These are phyloP conservation scores for Clamator glandarius DNA, from an alignment of 2,797 vertebrate genomes.

Conservation along the genomic window DNA sequence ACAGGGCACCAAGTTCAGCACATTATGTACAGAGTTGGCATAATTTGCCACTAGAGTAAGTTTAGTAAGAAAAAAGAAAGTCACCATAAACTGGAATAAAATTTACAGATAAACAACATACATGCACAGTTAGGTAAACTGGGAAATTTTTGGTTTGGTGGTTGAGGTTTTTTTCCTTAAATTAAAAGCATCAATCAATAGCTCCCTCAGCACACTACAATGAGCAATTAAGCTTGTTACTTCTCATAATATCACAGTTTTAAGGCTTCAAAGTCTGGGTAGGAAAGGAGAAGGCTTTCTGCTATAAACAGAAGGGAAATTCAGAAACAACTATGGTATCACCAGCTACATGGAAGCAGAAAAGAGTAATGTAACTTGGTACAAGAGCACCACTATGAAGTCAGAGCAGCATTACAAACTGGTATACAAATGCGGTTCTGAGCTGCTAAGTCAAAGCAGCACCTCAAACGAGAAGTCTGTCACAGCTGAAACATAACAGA, in stretches of 20 bases:
- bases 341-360: neutral
- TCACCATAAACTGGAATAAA: neutral
- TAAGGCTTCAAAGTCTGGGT: neutral
- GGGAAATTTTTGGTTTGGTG: neutral
- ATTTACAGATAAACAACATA: neutral
- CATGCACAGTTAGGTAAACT: neutral
- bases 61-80: neutral
- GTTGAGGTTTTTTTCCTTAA: neutral
- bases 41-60: neutral
- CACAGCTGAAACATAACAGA: neutral
- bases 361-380: neutral
- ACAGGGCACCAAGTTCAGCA: neutral
- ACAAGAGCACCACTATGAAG: neutral
- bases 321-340: neutral
- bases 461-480: neutral
- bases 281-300: neutral
- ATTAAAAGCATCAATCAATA: neutral
- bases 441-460: neutral
- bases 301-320: neutral
- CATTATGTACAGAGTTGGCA: neutral
- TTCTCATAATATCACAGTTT: neutral
- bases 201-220: neutral
- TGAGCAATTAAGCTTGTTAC: neutral
- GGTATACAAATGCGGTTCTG: neutral
- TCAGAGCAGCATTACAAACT: neutral